phyloP scores from a whole-genome alignment of 2,888 invertebrate genomes.

The Drosophila lacicola region DNA sequence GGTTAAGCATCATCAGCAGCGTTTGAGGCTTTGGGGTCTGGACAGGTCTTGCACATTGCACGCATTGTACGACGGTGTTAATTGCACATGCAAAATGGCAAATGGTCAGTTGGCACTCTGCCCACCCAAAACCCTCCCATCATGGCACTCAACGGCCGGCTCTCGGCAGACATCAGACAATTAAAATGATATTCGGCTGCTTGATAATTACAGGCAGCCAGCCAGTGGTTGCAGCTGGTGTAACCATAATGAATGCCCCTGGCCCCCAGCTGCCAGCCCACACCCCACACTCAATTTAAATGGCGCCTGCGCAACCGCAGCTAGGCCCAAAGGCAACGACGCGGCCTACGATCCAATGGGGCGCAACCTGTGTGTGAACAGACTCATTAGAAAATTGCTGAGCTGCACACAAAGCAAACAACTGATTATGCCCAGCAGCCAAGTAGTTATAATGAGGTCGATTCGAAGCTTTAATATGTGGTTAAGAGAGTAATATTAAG shows the following conservation, averaged over 20 bases:
- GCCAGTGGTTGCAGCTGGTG: conserved; percentile 35
- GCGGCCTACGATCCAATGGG: conserved; percentile 1
- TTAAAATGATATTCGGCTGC: conserved; percentile 62
- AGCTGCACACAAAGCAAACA: conserved; percentile 21
- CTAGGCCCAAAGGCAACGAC: background rate
- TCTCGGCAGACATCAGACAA: conserved; percentile 37
- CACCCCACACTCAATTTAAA: conserved; percentile 9
- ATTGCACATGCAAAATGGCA: conserved; percentile 65
- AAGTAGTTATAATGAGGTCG: conserved; percentile 23
- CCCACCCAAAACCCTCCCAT: background rate
- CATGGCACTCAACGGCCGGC: background rate
- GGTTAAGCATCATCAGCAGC: conserved; percentile 37
- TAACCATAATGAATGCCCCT: conserved; percentile 18
- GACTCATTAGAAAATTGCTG: conserved; percentile 24
- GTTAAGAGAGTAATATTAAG: background rate
- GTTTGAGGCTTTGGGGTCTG: conserved; percentile 4
- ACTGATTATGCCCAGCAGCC: conserved; percentile 24
- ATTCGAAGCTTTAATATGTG: background rate
- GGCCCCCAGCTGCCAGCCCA: conserved; percentile 1
- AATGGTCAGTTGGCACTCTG: conserved; percentile 49
- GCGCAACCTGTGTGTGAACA: conserved; percentile 29
- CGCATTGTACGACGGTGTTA: conserved; percentile 49
- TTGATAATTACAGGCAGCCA: conserved; percentile 54
- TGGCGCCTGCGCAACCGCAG: conserved; percentile 24
- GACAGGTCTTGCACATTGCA: conserved; percentile 37